Evolutionary conservation across 2,888 invertebrate species (phyloP).

Genomic region (Limnephilus rhombicus): DNA sequence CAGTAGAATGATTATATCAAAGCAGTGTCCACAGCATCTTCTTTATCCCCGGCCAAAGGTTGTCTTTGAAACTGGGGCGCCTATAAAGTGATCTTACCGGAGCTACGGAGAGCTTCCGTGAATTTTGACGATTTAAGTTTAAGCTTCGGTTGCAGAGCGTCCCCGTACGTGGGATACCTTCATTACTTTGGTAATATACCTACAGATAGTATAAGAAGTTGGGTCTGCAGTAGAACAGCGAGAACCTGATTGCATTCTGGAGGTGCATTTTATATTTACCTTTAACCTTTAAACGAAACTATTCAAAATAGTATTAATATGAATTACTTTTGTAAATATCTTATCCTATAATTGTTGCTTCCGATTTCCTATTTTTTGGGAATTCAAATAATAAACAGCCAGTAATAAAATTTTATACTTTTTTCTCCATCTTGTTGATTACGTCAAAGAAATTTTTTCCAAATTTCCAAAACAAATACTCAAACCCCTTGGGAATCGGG

Average conservation of each 20-base stretch:
- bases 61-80: background rate
- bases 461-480: background rate
- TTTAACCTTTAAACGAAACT: too few relatives aligned
- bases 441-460: background rate
- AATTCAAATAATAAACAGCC: too few relatives aligned
- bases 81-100: background rate
- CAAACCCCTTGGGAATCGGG: background rate
- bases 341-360: too few relatives aligned
- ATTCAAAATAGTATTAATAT: too few relatives aligned
- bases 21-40: background rate
- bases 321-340: too few relatives aligned
- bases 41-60: background rate
- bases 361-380: too few relatives aligned
- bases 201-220: too few relatives aligned
- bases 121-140: background rate
- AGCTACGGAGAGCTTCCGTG: background rate
- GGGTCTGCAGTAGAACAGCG: too few relatives aligned
- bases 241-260: too few relatives aligned
- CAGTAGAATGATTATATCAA: background rate
- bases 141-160: background rate
- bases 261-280: too few relatives aligned
- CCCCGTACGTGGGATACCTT: background rate
- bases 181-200: background rate
- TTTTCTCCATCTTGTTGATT: background rate
- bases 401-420: too few relatives aligned